Conservation (phyloP, 2,797 vertebrate genomes). For the Psittacula derbiana region DNA sequence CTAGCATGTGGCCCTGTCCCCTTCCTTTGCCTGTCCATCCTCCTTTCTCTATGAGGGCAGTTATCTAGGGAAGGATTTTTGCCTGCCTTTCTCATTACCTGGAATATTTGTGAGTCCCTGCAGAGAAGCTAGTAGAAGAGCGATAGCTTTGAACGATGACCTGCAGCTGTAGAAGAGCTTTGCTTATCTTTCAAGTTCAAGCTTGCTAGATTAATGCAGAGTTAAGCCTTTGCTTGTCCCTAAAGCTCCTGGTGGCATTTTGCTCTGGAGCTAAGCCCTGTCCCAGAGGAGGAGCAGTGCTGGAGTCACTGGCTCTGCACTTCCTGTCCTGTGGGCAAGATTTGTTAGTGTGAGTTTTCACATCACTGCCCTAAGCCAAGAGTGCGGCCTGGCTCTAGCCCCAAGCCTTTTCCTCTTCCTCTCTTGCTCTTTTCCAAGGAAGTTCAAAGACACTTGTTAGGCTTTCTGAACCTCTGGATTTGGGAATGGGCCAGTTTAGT, state of each 20-base stretch:
- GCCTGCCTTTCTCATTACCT: neutral
- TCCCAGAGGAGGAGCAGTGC: neutral
- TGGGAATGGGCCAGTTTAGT: neutral
- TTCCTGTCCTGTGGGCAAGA: neutral
- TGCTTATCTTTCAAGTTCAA: neutral
- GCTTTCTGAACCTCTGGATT: neutral
- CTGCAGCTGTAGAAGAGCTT: neutral
- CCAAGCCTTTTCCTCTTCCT: fast-evolving
- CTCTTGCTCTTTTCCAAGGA: neutral
- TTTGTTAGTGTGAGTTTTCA: neutral
- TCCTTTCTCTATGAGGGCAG: neutral
- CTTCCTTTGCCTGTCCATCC: neutral
- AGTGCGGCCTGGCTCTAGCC: neutral
- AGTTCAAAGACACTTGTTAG: neutral
- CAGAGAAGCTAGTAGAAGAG: neutral
- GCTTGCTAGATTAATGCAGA: neutral
- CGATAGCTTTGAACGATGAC: neutral
- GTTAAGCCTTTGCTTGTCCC: neutral
- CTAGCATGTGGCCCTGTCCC: neutral
- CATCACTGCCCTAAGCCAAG: neutral
- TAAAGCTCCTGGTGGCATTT: neutral
- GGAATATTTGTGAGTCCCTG: neutral
- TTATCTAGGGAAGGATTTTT: neutral
- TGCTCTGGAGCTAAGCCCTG: neutral
- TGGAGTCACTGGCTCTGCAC: neutral